Evolutionary conservation across 2,797 vertebrate genomes (phyloP).

Genomic region (Melanotaenia nigrans): DNA sequence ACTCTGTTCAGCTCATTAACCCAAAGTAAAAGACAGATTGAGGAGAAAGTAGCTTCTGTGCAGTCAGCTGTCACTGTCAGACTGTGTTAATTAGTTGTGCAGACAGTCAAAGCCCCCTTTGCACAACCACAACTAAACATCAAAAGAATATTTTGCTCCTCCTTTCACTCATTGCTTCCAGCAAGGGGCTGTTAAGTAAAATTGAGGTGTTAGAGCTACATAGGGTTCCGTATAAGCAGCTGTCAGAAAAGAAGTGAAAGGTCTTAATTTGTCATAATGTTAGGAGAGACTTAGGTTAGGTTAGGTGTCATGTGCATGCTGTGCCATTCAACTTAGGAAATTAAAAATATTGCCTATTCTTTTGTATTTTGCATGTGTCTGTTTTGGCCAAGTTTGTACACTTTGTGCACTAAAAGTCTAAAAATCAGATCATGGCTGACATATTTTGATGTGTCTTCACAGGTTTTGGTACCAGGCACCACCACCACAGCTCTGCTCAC

Average conservation of each 20-base stretch:
- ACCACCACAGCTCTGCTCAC: conserved; percentile 87
- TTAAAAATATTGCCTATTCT: background rate
- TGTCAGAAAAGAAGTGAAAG: conserved; percentile 29
- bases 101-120: conserved; percentile 15
- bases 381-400: background rate
- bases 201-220: conserved; percentile 17
- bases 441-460: conserved; percentile 22
- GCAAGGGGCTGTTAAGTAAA: conserved; percentile 36
- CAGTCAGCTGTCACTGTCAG: conserved; percentile 49
- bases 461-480: conserved; percentile 90
- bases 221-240: conserved; percentile 41
- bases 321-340: background rate
- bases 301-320: background rate
- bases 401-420: background rate
- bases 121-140: conserved; percentile 32
- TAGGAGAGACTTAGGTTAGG: background rate
- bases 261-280: conserved; percentile 11
- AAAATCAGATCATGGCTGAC: background rate
- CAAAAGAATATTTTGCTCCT: conserved; percentile 52
- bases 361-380: background rate
- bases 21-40: conserved; percentile 16
- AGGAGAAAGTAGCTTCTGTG: conserved; percentile 8
- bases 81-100: conserved; percentile 18
- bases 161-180: conserved; percentile 55
- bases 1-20: conserved; percentile 13